A percentile compares a stretch with the other conserved stretches of the same genome.
Conservation (phyloP, 2,797 vertebrate genomes). For the Myotis myotis region DNA sequence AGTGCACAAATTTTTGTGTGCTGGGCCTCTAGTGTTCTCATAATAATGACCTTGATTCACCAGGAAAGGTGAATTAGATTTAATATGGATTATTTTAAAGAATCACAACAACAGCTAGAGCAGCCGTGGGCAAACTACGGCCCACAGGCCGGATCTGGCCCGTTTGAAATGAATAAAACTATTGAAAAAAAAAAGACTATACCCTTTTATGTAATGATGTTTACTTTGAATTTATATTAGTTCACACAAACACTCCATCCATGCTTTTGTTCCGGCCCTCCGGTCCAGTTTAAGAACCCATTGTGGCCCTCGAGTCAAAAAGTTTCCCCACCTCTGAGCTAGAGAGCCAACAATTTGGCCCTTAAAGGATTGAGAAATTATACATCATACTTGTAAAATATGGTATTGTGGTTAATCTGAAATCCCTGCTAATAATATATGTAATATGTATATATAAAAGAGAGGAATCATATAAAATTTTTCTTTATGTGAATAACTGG, state of each 20-base stretch:
- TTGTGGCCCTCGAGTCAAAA: too few species aligned
- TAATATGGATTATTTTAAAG: slow-evolving; percentile 36
- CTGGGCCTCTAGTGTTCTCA: not conserved
- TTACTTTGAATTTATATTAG: too few species aligned
- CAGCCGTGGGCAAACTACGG: too few species aligned
- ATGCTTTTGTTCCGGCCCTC: too few species aligned
- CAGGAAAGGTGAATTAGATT: slow-evolving; percentile 29
- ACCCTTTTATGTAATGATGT: too few species aligned
- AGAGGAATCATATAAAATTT: not conserved
- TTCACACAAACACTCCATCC: too few species aligned
- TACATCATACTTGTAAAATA: slow-evolving; percentile 22
- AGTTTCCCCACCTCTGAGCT: not conserved
- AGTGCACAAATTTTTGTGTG: too few species aligned
- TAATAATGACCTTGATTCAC: not conserved
- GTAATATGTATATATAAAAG: slow-evolving; percentile 29
- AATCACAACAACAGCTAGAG: not conserved
- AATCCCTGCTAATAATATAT: slow-evolving; percentile 40
- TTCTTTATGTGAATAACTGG: slow-evolving; percentile 43
- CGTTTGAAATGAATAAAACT: too few species aligned
- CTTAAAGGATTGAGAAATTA: slow-evolving; percentile 12
- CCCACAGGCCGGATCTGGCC: too few species aligned
- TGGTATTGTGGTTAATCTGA: not conserved
- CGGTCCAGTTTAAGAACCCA: too few species aligned
- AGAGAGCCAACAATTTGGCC: not conserved
- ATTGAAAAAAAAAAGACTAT: too few species aligned